Evolutionary conservation across 2,797 vertebrate species (phyloP), one percentile per base, ranked within the genome.

Genomic region (Sebastes hubbsi): DNA sequence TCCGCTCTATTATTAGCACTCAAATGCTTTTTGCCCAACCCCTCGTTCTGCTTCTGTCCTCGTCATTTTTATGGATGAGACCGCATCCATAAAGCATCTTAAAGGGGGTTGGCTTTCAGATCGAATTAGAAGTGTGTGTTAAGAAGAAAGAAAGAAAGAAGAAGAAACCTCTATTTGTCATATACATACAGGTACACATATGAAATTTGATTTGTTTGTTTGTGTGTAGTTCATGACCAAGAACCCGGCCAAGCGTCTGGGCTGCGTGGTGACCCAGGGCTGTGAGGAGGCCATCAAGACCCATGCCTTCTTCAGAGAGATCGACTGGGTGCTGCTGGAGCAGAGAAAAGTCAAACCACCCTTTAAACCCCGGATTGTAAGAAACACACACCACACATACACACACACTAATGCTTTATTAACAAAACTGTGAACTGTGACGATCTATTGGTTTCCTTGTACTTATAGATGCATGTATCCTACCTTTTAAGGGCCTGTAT

Each of bases 321-420:
- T 99, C 12, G 99, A 99, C 95, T 99, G 99, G 99, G 94, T 96
- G 66, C 96, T 98, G 90, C 96, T 99, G 94, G 99, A 99, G 88
- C 98, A 98, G 94, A 97, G 97, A 89, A 99, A 97, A 95, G 96
- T 99, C 95, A 99, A 98, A 88, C 98, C 99, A 0, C 99, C 98
- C 77, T 99, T 99, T 93, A 99, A 99, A 93, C 99, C 99, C 62
- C 96, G 99, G 76, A 99, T 99, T 95, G 98, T 99, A 97, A 99
- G 98, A 69, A 60, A 86, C 72, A 62, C 77, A 54, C 42, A 62
- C 46, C 24, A 55, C 12, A 77, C 73, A 59, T 74, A 62, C 81
- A 14, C 60, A 14, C 60, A 55, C 58, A 6, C 49, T 20, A 1
- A 54, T 18, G 16, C 59, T 49, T 73, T 29, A 46, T 18, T 3